Evolutionary conservation across 37 sponge, comb jelly and placozoan species (phyloP).

Genomic region (Amphimedon queenslandica): DNA sequence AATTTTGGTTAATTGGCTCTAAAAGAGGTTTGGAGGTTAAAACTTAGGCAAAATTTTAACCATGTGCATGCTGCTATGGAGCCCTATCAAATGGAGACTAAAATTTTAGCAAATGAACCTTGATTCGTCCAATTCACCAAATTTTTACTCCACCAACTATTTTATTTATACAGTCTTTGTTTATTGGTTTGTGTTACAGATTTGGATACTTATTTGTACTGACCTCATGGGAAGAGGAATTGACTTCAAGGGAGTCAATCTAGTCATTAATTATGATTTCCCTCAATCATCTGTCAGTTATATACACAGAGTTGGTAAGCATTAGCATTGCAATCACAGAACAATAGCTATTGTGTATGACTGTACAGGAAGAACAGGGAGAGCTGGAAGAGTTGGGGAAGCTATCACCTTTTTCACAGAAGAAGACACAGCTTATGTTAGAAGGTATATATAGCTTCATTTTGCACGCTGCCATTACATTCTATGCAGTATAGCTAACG

Average conservation of each 20-base stretch:
- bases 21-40: too few species aligned
- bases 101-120: too few species aligned
- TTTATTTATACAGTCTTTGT: too few species aligned
- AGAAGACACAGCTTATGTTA: slow-evolving; percentile 68
- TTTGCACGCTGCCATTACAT: neutral
- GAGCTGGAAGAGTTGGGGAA: slow-evolving; percentile 87
- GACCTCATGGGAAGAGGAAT: slow-evolving; percentile 93
- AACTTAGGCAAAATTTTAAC: too few species aligned
- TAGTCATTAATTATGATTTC: slow-evolving; percentile 95
- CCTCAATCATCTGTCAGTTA: slow-evolving; percentile 88
- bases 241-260: slow-evolving; percentile 96
- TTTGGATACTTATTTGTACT: slow-evolving; percentile 88
- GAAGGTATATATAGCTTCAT: slow-evolving; percentile 49
- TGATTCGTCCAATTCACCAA: too few species aligned
- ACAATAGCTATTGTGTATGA: neutral
- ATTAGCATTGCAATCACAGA: neutral
- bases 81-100: too few species aligned
- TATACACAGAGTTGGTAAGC: slow-evolving; percentile 91
- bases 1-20: too few species aligned
- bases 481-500: slow-evolving; percentile 77
- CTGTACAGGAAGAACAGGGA: slow-evolving; percentile 81
- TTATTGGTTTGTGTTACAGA: slow-evolving; percentile 33
- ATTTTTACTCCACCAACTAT: too few species aligned
- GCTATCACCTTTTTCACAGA: slow-evolving; percentile 97
- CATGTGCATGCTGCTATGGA: too few species aligned